Conservation (phyloP, 1,140 invertebrate species). For the Bacillus rossius region DNA sequence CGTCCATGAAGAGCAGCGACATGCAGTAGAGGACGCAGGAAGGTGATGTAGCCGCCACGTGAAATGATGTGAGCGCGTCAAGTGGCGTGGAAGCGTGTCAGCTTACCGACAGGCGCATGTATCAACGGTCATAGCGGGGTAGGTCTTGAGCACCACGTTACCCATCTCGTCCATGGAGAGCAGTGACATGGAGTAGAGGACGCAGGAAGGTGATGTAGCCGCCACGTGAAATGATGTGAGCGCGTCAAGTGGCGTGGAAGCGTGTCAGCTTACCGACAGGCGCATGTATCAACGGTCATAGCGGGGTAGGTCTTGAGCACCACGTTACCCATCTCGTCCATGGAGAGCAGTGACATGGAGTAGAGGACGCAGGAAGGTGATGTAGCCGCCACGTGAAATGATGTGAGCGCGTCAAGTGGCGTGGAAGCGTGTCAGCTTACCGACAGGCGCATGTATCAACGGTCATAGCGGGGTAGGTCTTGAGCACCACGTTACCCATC, state of each 20-base stretch:
- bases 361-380: too few species aligned
- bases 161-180: conserved; percentile 59
- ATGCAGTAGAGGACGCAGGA: too few species aligned
- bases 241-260: too few species aligned
- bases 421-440: too few species aligned
- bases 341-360: conserved; percentile 57
- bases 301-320: conserved; percentile 64
- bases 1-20: too few species aligned
- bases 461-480: conserved; percentile 64
- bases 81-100: too few species aligned
- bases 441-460: conserved; percentile 63
- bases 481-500: conserved; percentile 59
- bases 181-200: conserved; percentile 53
- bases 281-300: conserved; percentile 63
- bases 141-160: conserved; percentile 63
- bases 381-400: too few species aligned
- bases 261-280: conserved; percentile 63
- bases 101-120: conserved; percentile 63
- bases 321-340: conserved; percentile 57
- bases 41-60: too few species aligned
- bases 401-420: too few species aligned
- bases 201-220: too few species aligned
- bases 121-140: conserved; percentile 62
- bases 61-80: too few species aligned
- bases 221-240: too few species aligned